phyloP scores from a whole-genome alignment of 2,888 invertebrate genomes.

The Cheilosia vernalis region DNA sequence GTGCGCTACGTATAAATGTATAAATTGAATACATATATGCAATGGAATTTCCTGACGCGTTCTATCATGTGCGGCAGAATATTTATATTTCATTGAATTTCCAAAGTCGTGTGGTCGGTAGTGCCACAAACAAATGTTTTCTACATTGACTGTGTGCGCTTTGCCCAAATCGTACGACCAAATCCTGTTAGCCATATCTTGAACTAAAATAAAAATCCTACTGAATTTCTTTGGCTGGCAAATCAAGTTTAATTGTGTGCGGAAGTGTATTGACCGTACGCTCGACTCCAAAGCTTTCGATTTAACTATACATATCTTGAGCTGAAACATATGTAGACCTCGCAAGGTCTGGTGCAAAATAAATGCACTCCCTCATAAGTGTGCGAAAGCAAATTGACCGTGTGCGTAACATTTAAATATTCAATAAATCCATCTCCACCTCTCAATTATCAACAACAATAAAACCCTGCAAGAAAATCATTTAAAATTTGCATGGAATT shows the following conservation, averaged over 20 bases:
- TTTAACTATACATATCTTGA: neutral
- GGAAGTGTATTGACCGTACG: neutral
- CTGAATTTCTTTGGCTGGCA: neutral
- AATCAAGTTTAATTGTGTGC: neutral
- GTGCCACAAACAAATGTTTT: no score
- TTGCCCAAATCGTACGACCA: no score
- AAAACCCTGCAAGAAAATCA: constrained; percentile 20
- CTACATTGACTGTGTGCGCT: no score
- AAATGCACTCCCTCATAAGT: neutral
- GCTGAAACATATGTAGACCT: no score
- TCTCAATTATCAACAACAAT: constrained; percentile 15
- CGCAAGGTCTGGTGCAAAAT: no score
- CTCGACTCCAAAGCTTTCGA: neutral
- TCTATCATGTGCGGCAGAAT: neutral
- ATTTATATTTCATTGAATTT: no score
- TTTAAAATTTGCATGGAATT: constrained; percentile 50
- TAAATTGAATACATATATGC: no score
- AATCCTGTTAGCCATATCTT: no score
- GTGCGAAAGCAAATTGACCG: neutral
- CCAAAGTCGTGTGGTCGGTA: no score
- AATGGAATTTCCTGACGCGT: neutral
- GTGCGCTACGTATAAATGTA: neutral
- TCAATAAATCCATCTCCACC: neutral
- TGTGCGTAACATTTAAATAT: neutral
- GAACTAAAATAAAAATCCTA: no score